phyloP scores from a whole-genome alignment of 1,140 invertebrate genomes.

The Sitophilus oryzae region DNA sequence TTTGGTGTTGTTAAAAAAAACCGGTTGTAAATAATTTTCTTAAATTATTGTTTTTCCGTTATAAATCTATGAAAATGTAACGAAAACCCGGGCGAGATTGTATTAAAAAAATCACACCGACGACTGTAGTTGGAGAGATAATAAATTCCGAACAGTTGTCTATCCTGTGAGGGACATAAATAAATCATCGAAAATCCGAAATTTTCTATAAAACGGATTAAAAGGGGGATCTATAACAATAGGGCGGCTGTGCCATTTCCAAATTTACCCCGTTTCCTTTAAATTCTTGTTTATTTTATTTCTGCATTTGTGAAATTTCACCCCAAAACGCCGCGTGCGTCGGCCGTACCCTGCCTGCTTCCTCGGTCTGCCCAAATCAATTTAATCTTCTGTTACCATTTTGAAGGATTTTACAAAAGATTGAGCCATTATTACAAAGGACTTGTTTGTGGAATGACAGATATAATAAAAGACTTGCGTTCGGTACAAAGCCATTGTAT shows the following conservation, averaged over 20 bases:
- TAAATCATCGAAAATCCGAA: slow-evolving; percentile 11
- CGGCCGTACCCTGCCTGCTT: background rate
- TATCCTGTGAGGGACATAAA: background rate
- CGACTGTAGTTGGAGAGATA: background rate
- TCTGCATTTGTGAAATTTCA: slow-evolving; percentile 34
- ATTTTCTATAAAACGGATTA: slow-evolving; percentile 17
- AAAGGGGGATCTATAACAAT: slow-evolving; percentile 6
- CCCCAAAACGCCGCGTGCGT: slow-evolving; percentile 24
- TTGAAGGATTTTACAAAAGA: slow-evolving; percentile 31
- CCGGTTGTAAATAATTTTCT: no score
- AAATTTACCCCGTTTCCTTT: slow-evolving; percentile 22
- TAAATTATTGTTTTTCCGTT: no score
- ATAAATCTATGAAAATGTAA: no score
- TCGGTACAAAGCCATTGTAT: slow-evolving; percentile 28
- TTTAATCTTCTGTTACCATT: slow-evolving; percentile 33
- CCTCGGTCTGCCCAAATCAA: slow-evolving; percentile 28
- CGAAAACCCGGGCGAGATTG: no score
- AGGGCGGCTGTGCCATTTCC: slow-evolving; percentile 12
- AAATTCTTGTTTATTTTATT: slow-evolving; percentile 32
- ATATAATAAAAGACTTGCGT: slow-evolving; percentile 30
- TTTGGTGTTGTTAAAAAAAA: no score
- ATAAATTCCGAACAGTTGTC: slow-evolving; percentile 2
- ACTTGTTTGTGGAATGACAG: slow-evolving; percentile 26
- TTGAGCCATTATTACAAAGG: slow-evolving; percentile 24
- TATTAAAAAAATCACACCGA: no score